These are phyloP conservation scores for Theristicus caerulescens DNA, from an alignment of 2,113 vertebrate species.

Conservation along the genomic window DNA sequence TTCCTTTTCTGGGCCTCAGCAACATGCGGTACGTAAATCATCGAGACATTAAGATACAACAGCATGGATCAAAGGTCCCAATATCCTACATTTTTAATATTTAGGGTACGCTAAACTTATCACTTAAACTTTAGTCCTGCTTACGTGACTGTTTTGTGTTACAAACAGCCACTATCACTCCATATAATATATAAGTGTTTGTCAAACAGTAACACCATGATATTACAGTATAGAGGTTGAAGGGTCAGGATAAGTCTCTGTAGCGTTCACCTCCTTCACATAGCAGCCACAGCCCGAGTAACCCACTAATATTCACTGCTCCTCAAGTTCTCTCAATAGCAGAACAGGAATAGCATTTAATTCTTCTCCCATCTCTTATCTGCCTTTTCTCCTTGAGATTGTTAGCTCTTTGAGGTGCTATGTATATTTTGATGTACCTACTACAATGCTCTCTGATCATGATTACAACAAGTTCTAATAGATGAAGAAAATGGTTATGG, in stretches of 20 bases:
- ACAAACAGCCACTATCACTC: neutral
- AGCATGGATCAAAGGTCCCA: neutral
- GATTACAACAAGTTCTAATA: neutral
- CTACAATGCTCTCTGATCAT: neutral
- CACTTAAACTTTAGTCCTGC: neutral
- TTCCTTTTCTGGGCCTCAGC: neutral
- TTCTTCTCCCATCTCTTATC: neutral
- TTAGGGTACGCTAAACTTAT: neutral
- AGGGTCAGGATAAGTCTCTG: neutral
- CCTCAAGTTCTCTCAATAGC: neutral
- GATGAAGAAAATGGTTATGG: neutral
- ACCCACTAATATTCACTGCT: neutral
- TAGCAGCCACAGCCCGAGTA: neutral
- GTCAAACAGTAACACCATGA: neutral
- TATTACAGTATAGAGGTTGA: neutral
- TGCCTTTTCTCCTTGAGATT: neutral
- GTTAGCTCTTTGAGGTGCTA: neutral
- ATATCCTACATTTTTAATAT: neutral
- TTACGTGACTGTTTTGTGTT: neutral
- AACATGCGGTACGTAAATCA: fast-evolving
- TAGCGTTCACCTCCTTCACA: neutral
- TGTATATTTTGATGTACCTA: neutral
- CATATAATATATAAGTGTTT: neutral
- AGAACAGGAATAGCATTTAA: neutral
- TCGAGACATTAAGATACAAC: neutral